Evolutionary conservation across 2,113 vertebrate species (phyloP).

Genomic region (Ameiurus melas): DNA sequence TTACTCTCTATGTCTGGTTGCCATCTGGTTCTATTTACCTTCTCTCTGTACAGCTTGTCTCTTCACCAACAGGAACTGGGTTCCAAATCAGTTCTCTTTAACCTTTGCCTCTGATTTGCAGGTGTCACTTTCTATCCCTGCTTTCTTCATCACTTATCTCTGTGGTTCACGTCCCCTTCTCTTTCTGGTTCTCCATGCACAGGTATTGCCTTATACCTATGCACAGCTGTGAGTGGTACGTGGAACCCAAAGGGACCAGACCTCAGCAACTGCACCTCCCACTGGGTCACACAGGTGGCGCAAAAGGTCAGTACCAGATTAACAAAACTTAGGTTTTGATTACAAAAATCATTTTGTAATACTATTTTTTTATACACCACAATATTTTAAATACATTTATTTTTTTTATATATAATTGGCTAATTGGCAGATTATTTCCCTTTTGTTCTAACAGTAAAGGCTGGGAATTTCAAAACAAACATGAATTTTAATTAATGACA

Average conservation of each 20-base stretch:
- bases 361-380: not conserved
- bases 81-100: not conserved
- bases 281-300: conserved; percentile 98
- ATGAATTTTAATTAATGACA: not conserved
- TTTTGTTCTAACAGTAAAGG: not conserved
- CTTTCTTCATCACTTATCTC: not conserved
- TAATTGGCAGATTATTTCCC: not conserved
- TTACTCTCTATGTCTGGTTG: not conserved
- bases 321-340: not conserved
- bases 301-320: conserved; percentile 84
- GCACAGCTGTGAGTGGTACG: conserved; percentile 79
- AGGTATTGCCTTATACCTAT: conserved; percentile 95
- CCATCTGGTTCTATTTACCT: not conserved
- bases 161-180: not conserved
- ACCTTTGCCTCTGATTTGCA: not conserved
- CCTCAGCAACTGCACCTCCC: conserved; percentile 98
- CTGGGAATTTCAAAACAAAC: not conserved
- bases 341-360: not conserved
- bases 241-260: conserved; percentile 95
- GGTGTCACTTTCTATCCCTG: not conserved
- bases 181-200: conserved; percentile 59
- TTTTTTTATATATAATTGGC: not conserved
- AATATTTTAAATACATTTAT: not conserved
- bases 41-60: not conserved
- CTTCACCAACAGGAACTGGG: not conserved